These are phyloP conservation scores for Monochamus saltuarius DNA, from an alignment of 1,140 invertebrate genomes.

Conservation along the genomic window DNA sequence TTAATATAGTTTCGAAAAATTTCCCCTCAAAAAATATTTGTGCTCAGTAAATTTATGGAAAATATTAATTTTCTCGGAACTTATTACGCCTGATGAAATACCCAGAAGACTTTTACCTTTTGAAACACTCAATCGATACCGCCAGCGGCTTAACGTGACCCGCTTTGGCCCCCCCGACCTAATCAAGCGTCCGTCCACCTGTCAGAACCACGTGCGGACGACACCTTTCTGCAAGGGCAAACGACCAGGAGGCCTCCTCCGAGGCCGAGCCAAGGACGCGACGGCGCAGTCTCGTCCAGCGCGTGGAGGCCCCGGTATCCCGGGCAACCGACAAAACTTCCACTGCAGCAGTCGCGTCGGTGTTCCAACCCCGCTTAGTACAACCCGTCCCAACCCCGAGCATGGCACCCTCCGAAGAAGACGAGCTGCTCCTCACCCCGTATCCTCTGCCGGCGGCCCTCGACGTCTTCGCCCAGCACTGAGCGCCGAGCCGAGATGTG, in stretches of 20 bases:
- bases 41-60: no score
- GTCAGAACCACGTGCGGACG: not conserved
- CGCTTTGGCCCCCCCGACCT: no score
- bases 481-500: slow-evolving; percentile 41
- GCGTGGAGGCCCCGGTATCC: slow-evolving; percentile 9
- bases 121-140: no score
- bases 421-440: not conserved
- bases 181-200: no score
- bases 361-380: not conserved
- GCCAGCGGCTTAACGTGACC: no score
- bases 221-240: slow-evolving; percentile 2
- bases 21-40: no score
- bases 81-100: no score
- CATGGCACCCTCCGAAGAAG: slow-evolving; percentile 7
- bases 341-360: slow-evolving; percentile 11
- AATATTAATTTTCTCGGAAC: no score
- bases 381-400: slow-evolving; percentile 4
- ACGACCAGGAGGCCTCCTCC: slow-evolving; percentile 1
- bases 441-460: not conserved
- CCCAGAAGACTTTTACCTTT: no score
- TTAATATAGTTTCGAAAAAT: no score
- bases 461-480: not conserved
- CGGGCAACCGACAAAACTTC: slow-evolving; percentile 18
- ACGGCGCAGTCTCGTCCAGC: slow-evolving; percentile 7
- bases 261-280: not conserved